Evolutionary conservation across 2,888 invertebrate genomes (phyloP).

Genomic region (Melikaiella ostensackeni): DNA sequence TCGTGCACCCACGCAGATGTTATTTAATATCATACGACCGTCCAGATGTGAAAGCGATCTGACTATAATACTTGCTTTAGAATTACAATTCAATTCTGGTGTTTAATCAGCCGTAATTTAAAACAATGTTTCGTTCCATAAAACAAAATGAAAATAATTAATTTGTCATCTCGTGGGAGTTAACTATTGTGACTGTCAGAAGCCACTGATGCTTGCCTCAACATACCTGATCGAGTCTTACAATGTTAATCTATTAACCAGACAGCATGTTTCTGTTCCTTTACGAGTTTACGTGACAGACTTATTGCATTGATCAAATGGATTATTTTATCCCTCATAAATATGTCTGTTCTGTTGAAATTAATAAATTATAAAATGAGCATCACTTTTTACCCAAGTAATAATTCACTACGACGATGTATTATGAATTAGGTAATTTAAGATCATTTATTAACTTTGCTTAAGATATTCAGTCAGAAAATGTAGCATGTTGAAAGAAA

Average conservation of each 20-base stretch:
- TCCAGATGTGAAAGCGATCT: conserved; percentile 19
- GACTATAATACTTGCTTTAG: background rate
- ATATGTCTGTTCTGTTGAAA: background rate
- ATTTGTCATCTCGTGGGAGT: background rate
- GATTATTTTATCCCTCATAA: background rate
- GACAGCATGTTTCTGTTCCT: background rate
- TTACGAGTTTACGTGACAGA: background rate
- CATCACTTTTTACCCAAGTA: background rate
- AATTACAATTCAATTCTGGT: background rate
- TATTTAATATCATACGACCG: conserved; percentile 3
- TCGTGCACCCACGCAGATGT: background rate
- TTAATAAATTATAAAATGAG: background rate
- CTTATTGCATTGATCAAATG: background rate
- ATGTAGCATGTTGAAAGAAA: too few relatives aligned
- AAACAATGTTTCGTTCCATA: background rate
- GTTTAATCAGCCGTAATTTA: background rate
- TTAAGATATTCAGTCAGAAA: too few relatives aligned
- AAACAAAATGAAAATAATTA: background rate
- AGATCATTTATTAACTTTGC: too few relatives aligned
- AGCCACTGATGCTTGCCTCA: background rate
- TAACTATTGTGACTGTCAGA: background rate
- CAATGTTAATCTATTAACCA: background rate
- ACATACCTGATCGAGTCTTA: background rate
- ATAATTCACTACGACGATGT: too few relatives aligned
- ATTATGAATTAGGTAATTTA: too few relatives aligned